Base-by-base conservation (phyloP, 2,888 invertebrate genomes). In the Amphipoea oculea region DNA sequence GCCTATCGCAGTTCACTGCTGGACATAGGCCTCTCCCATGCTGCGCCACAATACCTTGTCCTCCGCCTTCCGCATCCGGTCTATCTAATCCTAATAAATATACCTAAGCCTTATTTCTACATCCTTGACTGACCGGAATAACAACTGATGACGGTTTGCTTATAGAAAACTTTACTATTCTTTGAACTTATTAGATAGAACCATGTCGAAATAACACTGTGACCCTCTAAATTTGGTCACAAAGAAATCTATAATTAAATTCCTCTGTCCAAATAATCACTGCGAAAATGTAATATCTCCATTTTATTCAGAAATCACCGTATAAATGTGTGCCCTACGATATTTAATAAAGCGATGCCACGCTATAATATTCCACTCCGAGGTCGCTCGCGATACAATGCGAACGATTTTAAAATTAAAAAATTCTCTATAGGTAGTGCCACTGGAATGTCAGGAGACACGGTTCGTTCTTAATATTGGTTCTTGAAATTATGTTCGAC, bases 351-450 rank as follows among this genome's bases (percentile, higher is more conserved):
- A 81, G 82, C 75, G 66, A 73, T 48, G 36, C 29, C 78, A 36
- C 54, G 67, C 78, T 79, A 83, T 75, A 69, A 85, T 84, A 89
- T 89, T 88, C 84, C 51, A 48, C 29, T 11, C 62, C 57, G 69
- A 60, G 57, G 67, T 75, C 84, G 86, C 71, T 75, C 66, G 66
- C 65, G 73, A 62, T 73, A 76, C 83, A 83, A 84, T 84, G 89
- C 77, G 83, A 86, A 76, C 70, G 81, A 90, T 89, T 90, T 90
- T 89, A 90, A 90, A 90, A 89, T 90, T 89, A 89, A 89, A 62
- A 90, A 90, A 90, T 90, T 91, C 91, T 76, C 79, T 70, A 70
- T 80, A 73, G 63, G 77, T 78, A 72, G 70, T 40, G 62, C 71
- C 78, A 66, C 69, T 17, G 76, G 86, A 66, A 84, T 84, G 68